Evolutionary conservation across 2,888 invertebrate species (phyloP), one percentile per base, ranked within the genome.

Genomic region (Noctua janthe): DNA sequence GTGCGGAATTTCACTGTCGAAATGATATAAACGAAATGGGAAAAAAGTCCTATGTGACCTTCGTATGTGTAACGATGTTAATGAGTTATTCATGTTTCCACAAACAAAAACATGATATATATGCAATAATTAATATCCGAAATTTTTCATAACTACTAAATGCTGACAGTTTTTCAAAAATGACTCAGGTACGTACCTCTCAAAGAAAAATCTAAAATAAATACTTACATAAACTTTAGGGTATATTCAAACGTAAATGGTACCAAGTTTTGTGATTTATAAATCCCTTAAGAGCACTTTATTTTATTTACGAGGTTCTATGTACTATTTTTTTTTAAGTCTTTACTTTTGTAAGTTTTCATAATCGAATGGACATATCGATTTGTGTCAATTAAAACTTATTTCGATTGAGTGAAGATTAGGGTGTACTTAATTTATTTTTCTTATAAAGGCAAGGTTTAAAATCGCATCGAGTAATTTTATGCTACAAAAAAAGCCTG

Each of bases 251-350:
- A 75, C 75, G 71, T 77, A 84, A 84, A 77, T 59, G 43, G 43
- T 77, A 71, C 71, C 7, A 81, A 85, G 51, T 84, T 81, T 87
- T 74, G 64, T 78, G 85, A 86, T 85, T 81, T 72, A 87, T 80
- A 78, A 74, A 72, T 87, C 82, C 78, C 77, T 47, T 23, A 67
- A 69, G 80, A 84, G 51, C 59, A 71, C 76, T 86, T 74, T 47
- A 66, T 83, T 64, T 78, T 83, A 69, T 80, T 66, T 74, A 70
- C 49, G 62, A 73, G 47, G 39, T 47, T 62, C 23, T 59, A n/a
- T 70, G 51, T 56, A 35, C 62, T n/a, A 74, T 66, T 83, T 78
- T 78, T 49, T 17, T 54, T 76, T 39, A n/a, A 70, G 39, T 15
- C 23, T 66, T 69, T 69, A 56, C 23, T 35, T 39, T 8, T 39